Conservation (phyloP, 2,888 invertebrate species). For the Cabera pusaria region DNA sequence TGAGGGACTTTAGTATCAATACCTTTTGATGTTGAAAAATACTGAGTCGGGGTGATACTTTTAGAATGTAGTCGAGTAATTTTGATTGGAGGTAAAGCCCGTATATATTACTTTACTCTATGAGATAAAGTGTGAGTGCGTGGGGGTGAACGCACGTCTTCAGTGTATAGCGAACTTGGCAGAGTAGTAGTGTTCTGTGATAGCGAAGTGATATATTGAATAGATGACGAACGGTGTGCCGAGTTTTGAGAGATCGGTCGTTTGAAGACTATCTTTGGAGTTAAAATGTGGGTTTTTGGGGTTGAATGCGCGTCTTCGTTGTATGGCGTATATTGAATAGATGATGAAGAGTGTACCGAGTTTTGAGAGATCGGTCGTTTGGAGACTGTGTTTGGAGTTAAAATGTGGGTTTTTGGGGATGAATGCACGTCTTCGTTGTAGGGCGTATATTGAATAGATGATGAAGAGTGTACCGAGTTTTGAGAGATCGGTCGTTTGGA, state of each 20-base stretch:
- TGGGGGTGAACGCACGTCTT: conserved; percentile 13
- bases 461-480: conserved; percentile 12
- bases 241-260: conserved; percentile 14
- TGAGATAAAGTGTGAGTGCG: conserved; percentile 11
- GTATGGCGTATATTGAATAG: conserved; percentile 12
- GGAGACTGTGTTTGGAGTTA: too few species aligned
- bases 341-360: conserved; percentile 11
- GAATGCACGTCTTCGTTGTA: conserved; percentile 13
- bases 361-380: conserved; percentile 12
- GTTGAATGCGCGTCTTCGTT: conserved; percentile 11
- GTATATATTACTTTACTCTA: too few species aligned
- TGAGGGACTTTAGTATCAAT: conserved; percentile 12
- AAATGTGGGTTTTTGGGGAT: conserved; percentile 5
- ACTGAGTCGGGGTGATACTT: conserved; percentile 11
- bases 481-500: conserved; percentile 10
- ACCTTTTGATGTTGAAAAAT: conserved; percentile 14
- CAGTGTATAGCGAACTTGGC: conserved; percentile 11
- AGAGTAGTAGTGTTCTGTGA: too few species aligned
- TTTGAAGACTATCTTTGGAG: too few species aligned
- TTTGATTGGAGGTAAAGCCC: conserved; percentile 13
- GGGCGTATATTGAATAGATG: conserved; percentile 10
- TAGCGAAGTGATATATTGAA: conserved; percentile 3
- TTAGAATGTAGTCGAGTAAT: conserved; percentile 11
- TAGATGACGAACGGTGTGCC: conserved; percentile 11
- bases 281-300: conserved; percentile 1